Base-by-base conservation (phyloP, 2,797 vertebrate genomes). In the Pseudocheirus occidentalis region DNA sequence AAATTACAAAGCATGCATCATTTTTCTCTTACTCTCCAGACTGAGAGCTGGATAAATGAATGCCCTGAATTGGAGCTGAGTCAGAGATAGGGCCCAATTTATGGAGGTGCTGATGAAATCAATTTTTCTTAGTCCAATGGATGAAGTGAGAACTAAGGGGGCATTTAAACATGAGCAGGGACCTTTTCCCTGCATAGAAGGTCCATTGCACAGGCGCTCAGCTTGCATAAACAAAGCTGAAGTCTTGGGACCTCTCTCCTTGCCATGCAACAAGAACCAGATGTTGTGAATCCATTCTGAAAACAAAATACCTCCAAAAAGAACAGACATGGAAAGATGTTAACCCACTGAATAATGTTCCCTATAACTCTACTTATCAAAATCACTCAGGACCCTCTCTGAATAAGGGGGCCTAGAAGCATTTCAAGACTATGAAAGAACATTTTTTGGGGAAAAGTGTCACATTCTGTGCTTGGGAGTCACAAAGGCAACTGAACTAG, bases 401-500 rank as follows among this genome's bases (percentile, higher is more conserved):
- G 97, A 98, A 97, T 95, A 92, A 97, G 91, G 94, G 97, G 94
- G 52, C 93, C 95, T 96, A 97, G 97, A 97, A 97, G 98, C 93
- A 92, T 97, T 97, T 97, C 94, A 93, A 98, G 96, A 96, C 94
- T 97, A 98, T 97, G 98, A 97, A 97, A 98, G 95, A 66, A 95
- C 91, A 96, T 93, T 94, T 40, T 16, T 1, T 73, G 73, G 59
- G 97, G 98, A 95, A 95, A 97, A 97, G 95, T 91, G 91, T 95
- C 94, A 95, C 56, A 97, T 98, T 98, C 95, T 94, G 40, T 97
- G 97, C 98, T 97, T 97, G 97, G 95, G 3, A 53, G 97, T 98
- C 98, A 98, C 97, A 98, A 98, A 94, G 97, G 98, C 97, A 98
- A 97, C 98, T 97, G 97, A 97, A 96, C 54, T 91, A 94, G 96